A percentile compares a stretch with the other conserved stretches of the same genome.
Evolutionary conservation across 2,113 vertebrate species (phyloP).

Genomic region (Gopherus flavomarginatus): DNA sequence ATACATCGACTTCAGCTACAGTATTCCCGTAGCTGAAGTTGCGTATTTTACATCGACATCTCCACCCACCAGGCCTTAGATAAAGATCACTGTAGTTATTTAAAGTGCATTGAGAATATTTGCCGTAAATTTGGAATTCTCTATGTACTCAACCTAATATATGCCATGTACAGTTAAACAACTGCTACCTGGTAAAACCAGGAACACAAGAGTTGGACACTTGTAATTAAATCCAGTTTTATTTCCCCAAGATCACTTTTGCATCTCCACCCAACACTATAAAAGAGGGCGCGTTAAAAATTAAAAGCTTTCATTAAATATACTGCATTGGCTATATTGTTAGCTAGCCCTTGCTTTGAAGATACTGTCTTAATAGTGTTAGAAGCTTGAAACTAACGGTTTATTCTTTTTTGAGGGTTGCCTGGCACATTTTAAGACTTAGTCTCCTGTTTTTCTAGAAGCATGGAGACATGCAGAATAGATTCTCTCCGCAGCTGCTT

Average conservation of each 20-base stretch:
- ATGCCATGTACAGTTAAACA: too few relatives aligned
- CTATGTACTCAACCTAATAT: background rate
- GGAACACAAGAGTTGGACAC: background rate
- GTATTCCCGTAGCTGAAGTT: too few relatives aligned
- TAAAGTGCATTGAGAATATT: background rate
- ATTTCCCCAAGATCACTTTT: background rate
- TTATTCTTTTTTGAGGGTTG: background rate
- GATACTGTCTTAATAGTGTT: background rate
- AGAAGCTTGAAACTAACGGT: background rate
- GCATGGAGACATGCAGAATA: background rate
- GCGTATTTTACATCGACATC: too few relatives aligned
- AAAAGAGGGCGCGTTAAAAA: background rate
- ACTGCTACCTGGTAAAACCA: background rate
- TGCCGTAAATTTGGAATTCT: background rate
- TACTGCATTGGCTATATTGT: rapidly evolving
- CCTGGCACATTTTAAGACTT: background rate
- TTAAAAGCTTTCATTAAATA: background rate
- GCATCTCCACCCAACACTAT: background rate
- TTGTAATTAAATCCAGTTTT: background rate
- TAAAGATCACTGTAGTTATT: background rate
- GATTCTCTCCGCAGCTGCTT: background rate
- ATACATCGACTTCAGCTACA: too few relatives aligned
- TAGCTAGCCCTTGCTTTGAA: background rate
- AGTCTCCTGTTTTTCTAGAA: background rate
- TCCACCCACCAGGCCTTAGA: too few relatives aligned